Evolutionary conservation across 2,113 vertebrate species (phyloP), one percentile per base, ranked within the genome.

Genomic region (Myodes glareolus): DNA sequence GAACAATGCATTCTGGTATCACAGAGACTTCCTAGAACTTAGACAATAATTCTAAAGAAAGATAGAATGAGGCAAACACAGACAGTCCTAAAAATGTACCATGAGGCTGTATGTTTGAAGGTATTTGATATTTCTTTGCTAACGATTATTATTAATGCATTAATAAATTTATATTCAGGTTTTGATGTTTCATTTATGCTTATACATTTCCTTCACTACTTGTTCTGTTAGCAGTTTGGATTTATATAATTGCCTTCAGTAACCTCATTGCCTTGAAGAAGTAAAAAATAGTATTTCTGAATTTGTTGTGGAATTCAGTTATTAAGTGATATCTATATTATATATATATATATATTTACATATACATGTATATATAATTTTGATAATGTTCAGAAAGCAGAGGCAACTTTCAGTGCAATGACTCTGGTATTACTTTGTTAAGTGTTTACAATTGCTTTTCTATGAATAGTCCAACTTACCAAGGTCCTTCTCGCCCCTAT

Each of bases 81-180:
- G n/a, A 80, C 2, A 61, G 14, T 50, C 65, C 67, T 70, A 61
- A 50, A 94, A 67, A 23, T 45, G 11, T 12, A 25, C 68, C 70
- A 11, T 3, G 39, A 55, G 7, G 5, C 13, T 27, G 29, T 65
- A 7, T 58, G 89, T 76, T 14, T 47, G 36, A 36, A 39, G 25
- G 29, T 94, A 12, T 63, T 36, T 70, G 47, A 72, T 70, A 5
- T 76, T 90, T 93, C 33, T n/a, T 14, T 94, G 72, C 33, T 87
- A 94, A 47, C 52, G 92, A 39, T 85, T 29, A 68, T 84, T 72
- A 72, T 65, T 55, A 87, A 80, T n/a, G 2, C 23, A 91, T 82
- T 72, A 82, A 50, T n/a, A 68, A 77, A 80, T 82, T 87, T 82
- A 42, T 68, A 68, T 92, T 91, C 81, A 45, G 50, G 72, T 87